These are phyloP conservation scores for Vireo griseus DNA, from an alignment of 2,797 vertebrate genomes.

Conservation along the genomic window DNA sequence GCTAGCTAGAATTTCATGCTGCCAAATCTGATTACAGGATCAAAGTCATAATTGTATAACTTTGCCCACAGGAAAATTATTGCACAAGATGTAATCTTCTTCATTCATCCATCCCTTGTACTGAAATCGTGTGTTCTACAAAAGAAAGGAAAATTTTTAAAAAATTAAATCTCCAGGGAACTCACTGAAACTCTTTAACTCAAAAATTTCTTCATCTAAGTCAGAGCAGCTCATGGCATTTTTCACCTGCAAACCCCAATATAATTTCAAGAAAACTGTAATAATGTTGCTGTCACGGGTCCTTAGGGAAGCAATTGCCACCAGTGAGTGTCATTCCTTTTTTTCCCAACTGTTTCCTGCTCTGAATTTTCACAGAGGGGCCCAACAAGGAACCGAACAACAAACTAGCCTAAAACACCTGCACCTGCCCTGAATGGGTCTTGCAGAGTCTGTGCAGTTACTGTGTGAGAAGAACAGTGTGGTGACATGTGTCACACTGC, in stretches of 20 bases:
- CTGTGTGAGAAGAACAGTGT: rapidly evolving
- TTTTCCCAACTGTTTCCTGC: background rate
- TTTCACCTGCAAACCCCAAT: background rate
- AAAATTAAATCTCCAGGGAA: background rate
- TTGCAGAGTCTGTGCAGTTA: background rate
- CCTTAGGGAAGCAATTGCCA: background rate
- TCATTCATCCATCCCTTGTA: background rate
- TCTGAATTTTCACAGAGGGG: background rate
- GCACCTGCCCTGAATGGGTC: background rate
- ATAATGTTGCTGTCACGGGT: rapidly evolving
- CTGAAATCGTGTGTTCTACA: background rate
- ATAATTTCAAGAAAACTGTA: background rate
- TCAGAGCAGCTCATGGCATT: background rate
- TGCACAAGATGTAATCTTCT: background rate
- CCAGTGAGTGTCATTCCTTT: rapidly evolving
- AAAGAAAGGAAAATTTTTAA: background rate
- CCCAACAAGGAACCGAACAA: background rate
- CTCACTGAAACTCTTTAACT: background rate
- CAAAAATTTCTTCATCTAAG: background rate
- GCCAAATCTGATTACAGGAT: slow-evolving; percentile 4
- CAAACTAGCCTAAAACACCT: background rate
- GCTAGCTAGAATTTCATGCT: background rate
- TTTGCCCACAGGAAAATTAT: background rate
- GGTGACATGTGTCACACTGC: rapidly evolving
- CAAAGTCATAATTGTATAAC: background rate